Percentiles rank a stretch among this genome's conserved stretches.
These are phyloP conservation scores for Tetrax tetrax DNA, from an alignment of 2,113 vertebrate genomes.

Conservation along the genomic window DNA sequence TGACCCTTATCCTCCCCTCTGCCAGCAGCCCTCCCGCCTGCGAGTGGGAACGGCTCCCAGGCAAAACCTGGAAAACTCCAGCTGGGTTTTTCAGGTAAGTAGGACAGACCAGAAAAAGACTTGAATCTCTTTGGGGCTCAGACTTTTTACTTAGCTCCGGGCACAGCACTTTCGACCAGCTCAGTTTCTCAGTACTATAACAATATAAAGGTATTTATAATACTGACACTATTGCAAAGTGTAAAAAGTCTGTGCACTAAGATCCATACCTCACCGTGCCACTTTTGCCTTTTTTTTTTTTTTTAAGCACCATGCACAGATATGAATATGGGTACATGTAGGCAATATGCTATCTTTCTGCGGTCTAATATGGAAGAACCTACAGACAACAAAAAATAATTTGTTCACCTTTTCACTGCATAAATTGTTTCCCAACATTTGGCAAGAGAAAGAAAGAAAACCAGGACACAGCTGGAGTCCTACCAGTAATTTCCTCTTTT, in stretches of 20 bases:
- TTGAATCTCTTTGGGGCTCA: neutral
- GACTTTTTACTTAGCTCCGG: neutral
- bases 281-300: neutral
- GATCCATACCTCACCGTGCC: neutral
- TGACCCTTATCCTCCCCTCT: neutral
- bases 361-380: neutral
- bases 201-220: neutral
- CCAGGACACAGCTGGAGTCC: neutral
- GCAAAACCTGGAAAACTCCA: neutral
- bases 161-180: neutral
- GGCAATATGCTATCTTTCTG: neutral
- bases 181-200: neutral
- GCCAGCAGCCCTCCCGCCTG: neutral
- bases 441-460: neutral
- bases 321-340: neutral
- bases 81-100: neutral
- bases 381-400: neutral
- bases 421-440: neutral
- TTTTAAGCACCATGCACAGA: neutral
- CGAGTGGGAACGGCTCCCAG: fast-evolving
- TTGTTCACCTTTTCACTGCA: neutral
- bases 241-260: neutral
- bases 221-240: neutral
- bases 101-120: neutral
- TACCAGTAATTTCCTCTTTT: neutral